Evolutionary conservation across 2,888 invertebrate species (phyloP).

Genomic region (Mythimna pallens): DNA sequence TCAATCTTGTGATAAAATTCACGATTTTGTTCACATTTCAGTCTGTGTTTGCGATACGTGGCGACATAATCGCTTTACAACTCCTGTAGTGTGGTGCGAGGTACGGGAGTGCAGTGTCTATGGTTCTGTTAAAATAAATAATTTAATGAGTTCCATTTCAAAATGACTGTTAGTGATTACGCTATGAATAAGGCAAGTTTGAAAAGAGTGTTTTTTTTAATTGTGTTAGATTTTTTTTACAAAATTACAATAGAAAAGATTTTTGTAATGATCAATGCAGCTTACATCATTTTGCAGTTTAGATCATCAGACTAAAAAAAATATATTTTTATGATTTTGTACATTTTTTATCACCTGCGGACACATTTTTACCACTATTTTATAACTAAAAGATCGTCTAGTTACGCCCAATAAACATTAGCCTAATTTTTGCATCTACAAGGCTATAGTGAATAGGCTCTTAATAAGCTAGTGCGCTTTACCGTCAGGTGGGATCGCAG

Average conservation of each 20-base stretch:
- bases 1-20: slow-evolving; percentile 62
- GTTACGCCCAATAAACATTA: too few relatives aligned
- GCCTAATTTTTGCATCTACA: too few relatives aligned
- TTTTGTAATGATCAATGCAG: too few relatives aligned
- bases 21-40: slow-evolving; percentile 55
- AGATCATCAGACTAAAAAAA: neutral
- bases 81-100: slow-evolving; percentile 27
- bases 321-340: too few relatives aligned
- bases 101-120: slow-evolving; percentile 39
- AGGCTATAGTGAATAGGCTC: too few relatives aligned
- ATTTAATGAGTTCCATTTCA: slow-evolving; percentile 59
- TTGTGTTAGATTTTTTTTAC: neutral
- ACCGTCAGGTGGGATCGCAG: too few relatives aligned
- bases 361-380: too few relatives aligned
- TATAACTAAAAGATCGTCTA: too few relatives aligned
- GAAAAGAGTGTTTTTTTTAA: neutral
- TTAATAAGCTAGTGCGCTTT: too few relatives aligned
- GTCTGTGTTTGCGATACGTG: slow-evolving; percentile 41
- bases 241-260: too few relatives aligned
- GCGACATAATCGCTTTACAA: slow-evolving; percentile 23
- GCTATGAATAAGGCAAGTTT: slow-evolving; percentile 78
- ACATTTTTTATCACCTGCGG: too few relatives aligned
- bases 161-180: slow-evolving; percentile 82
- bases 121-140: slow-evolving; percentile 3
- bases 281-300: too few relatives aligned